Conservation (phyloP, 37 sponge, comb jelly and placozoan species). For the Chondrilla cf. caribensis region DNA sequence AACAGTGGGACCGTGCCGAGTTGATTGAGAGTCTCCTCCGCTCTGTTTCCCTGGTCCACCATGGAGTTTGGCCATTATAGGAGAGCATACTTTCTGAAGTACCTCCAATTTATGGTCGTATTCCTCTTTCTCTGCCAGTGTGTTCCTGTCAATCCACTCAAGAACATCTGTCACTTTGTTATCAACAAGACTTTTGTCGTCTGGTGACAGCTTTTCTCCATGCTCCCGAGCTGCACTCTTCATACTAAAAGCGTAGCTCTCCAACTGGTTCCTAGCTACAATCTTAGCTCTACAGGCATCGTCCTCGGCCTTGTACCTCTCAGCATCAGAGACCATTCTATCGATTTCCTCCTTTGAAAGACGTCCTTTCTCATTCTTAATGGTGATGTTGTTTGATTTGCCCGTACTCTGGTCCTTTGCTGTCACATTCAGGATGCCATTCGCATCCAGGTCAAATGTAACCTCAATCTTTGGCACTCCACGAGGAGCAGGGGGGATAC, state of each 20-base stretch:
- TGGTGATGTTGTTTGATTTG: constrained; percentile 85
- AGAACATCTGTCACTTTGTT: constrained; percentile 86
- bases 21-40: neutral
- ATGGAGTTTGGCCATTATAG: constrained; percentile 88
- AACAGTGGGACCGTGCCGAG: constrained; percentile 40
- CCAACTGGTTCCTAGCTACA: constrained; percentile 72
- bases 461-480: constrained; percentile 97
- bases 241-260: constrained; percentile 93
- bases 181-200: constrained; percentile 74
- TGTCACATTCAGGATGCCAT: constrained; percentile 94
- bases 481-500: constrained; percentile 95
- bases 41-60: neutral
- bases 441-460: constrained; percentile 95
- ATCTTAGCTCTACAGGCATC: constrained; percentile 66
- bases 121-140: constrained; percentile 93
- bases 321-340: constrained; percentile 92
- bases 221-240: constrained; percentile 96
- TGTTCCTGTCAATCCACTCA: constrained; percentile 96
- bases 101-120: constrained; percentile 95
- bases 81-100: constrained; percentile 87
- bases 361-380: constrained; percentile 92
- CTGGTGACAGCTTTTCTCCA: constrained; percentile 90
- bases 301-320: constrained; percentile 87
- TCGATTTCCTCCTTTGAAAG: constrained; percentile 84
- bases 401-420: constrained; percentile 96